phyloP scores from a whole-genome alignment of 2,797 vertebrate genomes.

The Sebastolobus alascanus region DNA sequence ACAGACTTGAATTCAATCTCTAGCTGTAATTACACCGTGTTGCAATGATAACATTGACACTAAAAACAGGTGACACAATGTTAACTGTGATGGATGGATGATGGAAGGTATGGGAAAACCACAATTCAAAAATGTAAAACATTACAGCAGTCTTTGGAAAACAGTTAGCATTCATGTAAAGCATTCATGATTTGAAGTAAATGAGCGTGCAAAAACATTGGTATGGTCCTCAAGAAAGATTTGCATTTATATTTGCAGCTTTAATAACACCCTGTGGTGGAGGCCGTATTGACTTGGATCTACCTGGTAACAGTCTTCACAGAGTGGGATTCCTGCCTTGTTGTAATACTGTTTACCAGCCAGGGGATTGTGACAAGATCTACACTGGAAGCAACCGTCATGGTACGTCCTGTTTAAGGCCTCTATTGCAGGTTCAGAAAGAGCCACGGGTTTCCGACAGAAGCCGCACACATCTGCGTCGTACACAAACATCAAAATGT shows the following conservation, averaged over 20 bases:
- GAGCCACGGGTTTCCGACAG: slow-evolving; percentile 90
- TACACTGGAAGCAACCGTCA: slow-evolving; percentile 91
- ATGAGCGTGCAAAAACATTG: slow-evolving; percentile 2
- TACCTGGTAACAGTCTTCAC: slow-evolving; percentile 93
- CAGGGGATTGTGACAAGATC: slow-evolving; percentile 87
- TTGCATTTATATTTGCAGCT: slow-evolving; percentile 5
- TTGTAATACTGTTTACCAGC: slow-evolving; percentile 93
- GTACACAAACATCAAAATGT: slow-evolving; percentile 47
- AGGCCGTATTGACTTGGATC: not conserved
- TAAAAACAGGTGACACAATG: not conserved
- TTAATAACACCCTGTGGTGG: not conserved
- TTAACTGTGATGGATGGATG: not conserved
- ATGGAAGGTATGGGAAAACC: not conserved
- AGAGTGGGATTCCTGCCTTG: slow-evolving; percentile 90
- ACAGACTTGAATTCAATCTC: not conserved
- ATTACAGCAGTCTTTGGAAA: not conserved
- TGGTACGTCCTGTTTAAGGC: slow-evolving; percentile 94
- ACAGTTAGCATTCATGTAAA: not conserved
- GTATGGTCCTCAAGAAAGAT: not conserved
- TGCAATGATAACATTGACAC: not conserved
- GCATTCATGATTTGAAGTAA: not conserved
- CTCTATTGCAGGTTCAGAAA: slow-evolving; percentile 85
- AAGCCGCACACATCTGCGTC: slow-evolving; percentile 92
- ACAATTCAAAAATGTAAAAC: not conserved
- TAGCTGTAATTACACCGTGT: not conserved